These are phyloP conservation scores for Montipora foliosa DNA, from an alignment of 64 coral and sea anemone genomes.

Conservation along the genomic window DNA sequence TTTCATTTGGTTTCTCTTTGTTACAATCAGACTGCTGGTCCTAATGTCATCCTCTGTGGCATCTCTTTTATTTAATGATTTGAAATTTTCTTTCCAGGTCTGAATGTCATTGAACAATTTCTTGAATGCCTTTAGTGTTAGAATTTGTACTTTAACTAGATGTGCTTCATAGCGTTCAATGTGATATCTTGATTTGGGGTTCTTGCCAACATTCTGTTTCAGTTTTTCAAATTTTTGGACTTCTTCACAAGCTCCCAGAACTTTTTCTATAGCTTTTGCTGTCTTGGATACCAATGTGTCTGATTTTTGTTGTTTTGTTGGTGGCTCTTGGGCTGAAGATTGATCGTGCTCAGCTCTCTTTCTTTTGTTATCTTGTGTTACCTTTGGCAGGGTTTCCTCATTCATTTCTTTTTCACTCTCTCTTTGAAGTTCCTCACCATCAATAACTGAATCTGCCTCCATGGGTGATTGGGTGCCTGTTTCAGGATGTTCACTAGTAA, in stretches of 20 bases:
- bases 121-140: constrained; percentile 16
- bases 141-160: constrained; percentile 41
- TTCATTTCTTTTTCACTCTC: background rate
- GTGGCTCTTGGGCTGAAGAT: background rate
- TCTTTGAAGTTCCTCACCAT: background rate
- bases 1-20: too few relatives aligned
- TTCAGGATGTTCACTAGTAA: background rate
- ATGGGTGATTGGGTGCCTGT: background rate
- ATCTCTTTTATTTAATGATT: background rate
- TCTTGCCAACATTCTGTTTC: constrained; percentile 4
- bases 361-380: background rate
- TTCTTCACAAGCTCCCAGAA: constrained; percentile 22
- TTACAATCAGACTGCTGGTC: too few relatives aligned
- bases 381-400: background rate
- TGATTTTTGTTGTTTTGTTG: background rate
- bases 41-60: constrained; percentile 4
- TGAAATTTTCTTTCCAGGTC: background rate
- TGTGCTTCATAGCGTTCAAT: constrained; percentile 35
- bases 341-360: background rate
- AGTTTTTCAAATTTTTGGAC: constrained; percentile 38
- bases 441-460: background rate
- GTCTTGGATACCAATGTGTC: constrained; percentile 7
- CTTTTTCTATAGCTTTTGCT: constrained; percentile 42
- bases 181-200: constrained; percentile 42
- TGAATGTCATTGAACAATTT: background rate